A percentile compares a stretch with the other conserved stretches of the same genome.
Conservation (phyloP, 2,888 invertebrate species). For the Prosopocoilus inquinatus region DNA sequence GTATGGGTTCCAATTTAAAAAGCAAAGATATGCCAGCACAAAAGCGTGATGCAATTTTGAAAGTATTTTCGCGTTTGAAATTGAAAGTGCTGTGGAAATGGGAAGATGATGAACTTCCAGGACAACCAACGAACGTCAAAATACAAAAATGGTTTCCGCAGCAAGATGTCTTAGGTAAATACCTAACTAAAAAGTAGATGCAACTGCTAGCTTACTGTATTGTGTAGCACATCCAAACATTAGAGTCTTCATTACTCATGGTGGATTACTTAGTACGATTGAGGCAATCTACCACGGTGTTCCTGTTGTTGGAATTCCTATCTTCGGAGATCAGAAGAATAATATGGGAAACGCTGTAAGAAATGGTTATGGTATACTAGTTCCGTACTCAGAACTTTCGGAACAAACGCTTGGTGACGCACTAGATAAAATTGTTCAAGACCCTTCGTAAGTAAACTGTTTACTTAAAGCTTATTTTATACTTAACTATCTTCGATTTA, state of each 20-base stretch:
- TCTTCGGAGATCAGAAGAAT: conserved; percentile 28
- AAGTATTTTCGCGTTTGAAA: conserved; percentile 58
- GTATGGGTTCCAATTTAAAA: conserved; percentile 60
- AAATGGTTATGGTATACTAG: conserved; percentile 22
- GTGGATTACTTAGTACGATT: conserved; percentile 29
- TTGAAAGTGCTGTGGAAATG: conserved; percentile 56
- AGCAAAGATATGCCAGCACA: conserved; percentile 56
- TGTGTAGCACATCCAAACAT: conserved; percentile 28
- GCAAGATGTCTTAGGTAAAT: conserved; percentile 36
- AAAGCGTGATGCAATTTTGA: conserved; percentile 55
- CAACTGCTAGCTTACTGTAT: no score
- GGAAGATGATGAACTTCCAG: conserved; percentile 47
- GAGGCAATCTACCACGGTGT: conserved; percentile 28
- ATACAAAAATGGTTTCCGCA: conserved; percentile 51
- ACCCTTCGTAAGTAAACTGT: conserved; percentile 21
- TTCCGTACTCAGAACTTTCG: conserved; percentile 22
- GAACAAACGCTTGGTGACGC: conserved; percentile 22
- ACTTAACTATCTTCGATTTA: not conserved
- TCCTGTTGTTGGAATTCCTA: conserved; percentile 27
- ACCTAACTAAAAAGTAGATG: not conserved
- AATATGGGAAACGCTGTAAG: conserved; percentile 23
- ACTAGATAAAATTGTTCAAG: conserved; percentile 23
- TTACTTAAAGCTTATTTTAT: not conserved
- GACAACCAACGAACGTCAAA: conserved; percentile 48
- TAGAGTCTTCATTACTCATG: conserved; percentile 31